phyloP scores from a whole-genome alignment of 2,113 vertebrate species.

The Rhodinocichla rosea region DNA sequence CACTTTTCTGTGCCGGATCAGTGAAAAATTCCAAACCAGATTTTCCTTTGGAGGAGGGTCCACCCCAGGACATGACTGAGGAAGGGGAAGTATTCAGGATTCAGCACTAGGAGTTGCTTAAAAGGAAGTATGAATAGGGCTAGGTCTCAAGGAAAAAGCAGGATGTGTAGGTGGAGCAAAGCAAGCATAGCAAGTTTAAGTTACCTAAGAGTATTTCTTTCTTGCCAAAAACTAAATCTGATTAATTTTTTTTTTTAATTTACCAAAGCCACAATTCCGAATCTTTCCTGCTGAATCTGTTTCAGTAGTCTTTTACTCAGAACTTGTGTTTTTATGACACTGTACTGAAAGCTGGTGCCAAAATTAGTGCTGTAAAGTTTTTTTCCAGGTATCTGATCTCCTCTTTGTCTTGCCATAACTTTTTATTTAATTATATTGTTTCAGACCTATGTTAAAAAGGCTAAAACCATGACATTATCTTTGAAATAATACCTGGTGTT shows the following conservation, averaged over 20 bases:
- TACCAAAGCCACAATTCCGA: neutral
- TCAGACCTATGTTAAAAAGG: neutral
- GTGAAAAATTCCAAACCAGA: neutral
- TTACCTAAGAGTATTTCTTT: neutral
- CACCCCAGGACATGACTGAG: neutral
- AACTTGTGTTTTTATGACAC: neutral
- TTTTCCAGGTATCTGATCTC: neutral
- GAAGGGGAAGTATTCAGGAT: neutral
- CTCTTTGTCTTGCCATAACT: neutral
- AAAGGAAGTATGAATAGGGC: neutral
- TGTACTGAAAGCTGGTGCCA: neutral
- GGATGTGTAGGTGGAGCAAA: neutral
- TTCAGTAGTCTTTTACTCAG: neutral
- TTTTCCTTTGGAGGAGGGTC: neutral
- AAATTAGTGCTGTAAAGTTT: neutral
- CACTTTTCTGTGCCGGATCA: neutral
- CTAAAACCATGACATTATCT: neutral
- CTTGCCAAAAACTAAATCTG: neutral
- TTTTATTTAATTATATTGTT: neutral
- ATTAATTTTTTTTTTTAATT: neutral
- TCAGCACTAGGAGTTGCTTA: neutral
- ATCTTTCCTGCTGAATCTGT: neutral
- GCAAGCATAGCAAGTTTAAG: neutral
- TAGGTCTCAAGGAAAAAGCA: neutral
- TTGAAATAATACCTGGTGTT: neutral